Conservation (phyloP, 2,888 invertebrate species). For the Aquatica leii region DNA sequence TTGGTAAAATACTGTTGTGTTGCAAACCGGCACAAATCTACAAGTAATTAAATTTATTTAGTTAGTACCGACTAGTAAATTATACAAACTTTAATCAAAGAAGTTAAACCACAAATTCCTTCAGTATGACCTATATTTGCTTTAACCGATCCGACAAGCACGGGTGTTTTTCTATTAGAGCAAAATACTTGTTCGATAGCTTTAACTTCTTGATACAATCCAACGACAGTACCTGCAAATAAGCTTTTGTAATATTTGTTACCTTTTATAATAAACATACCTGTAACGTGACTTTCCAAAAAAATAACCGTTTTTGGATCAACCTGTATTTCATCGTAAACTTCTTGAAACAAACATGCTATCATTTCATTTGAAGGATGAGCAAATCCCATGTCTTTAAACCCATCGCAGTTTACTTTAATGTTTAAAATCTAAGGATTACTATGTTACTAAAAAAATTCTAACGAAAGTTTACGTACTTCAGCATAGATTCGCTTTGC, state of each 20-base stretch:
- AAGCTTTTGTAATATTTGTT: too few species aligned
- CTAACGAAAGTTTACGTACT: too few species aligned
- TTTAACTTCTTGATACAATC: slow-evolving; percentile 88
- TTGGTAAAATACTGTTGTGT: slow-evolving; percentile 78
- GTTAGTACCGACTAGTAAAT: too few species aligned
- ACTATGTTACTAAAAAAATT: too few species aligned
- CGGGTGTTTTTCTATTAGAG: slow-evolving; percentile 72
- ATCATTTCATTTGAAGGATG: slow-evolving; percentile 61
- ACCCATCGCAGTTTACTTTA: slow-evolving; percentile 34
- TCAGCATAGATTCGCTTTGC: too few species aligned
- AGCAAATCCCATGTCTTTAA: slow-evolving; percentile 38
- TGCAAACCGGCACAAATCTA: slow-evolving; percentile 74
- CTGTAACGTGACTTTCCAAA: slow-evolving; percentile 84
- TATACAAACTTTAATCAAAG: slow-evolving; percentile 82
- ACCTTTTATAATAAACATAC: too few species aligned
- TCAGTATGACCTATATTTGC: slow-evolving; percentile 92
- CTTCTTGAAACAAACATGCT: slow-evolving; percentile 55
- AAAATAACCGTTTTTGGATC: slow-evolving; percentile 74
- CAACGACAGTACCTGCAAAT: slow-evolving; percentile 77
- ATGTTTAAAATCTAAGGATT: slow-evolving; percentile 27
- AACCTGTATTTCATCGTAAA: slow-evolving; percentile 69
- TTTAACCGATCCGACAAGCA: slow-evolving; percentile 86
- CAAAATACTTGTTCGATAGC: slow-evolving; percentile 84
- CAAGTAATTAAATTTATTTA: too few species aligned
- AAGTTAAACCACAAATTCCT: slow-evolving; percentile 80